Evolutionary conservation across 2,113 vertebrate species (phyloP), one percentile per base, ranked within the genome.

Genomic region (Podarcis cretensis): DNA sequence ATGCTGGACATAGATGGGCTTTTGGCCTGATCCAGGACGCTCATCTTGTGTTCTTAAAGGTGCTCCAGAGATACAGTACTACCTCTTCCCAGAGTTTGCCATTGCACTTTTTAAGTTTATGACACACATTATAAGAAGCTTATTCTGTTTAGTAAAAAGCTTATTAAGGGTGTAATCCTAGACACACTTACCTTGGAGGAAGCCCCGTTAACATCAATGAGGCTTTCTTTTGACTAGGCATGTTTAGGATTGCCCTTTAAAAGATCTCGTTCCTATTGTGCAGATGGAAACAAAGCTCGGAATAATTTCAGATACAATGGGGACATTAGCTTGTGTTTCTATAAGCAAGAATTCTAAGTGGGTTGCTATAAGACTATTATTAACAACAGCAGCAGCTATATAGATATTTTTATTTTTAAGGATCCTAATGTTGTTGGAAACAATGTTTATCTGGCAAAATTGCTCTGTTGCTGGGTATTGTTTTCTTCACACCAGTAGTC

Each of bases 21-120:
- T 63, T 63, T 63, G 59, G 59, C 59, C 59, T 63, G 59, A 63
- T 63, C 59, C 59, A 63, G 48, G 48, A 54, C 59, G 1, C 59
- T 5, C 14, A 0, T 20, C 18, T 63, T 5, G 18, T 63, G 59
- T 63, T 63, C 59, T 63, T 63, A 63, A 63, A 63, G 59, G 59
- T 69, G 7, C 66, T 69, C 66, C 25, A 27, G 66, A 10, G 21
- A 8, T 12, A 54, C 9, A 54, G 48, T 69, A 32, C 14, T 35
- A 35, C 6, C 18, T 21, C 37, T 43, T 77, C 73, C 20, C 30
- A 73, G 21, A 63, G 63, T 85, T 83, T 35, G 90, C 73, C 68
- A 84, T 93, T 90, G 87, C 91, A 82, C 81, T n/a, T 91, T 92
- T 92, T 75, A 91, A 83, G 91, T 90, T 57, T 93, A 84, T 78